A percentile compares a stretch with the other conserved stretches of the same genome.
Conservation (phyloP, 2,888 invertebrate species). For the Serripes groenlandicus region DNA sequence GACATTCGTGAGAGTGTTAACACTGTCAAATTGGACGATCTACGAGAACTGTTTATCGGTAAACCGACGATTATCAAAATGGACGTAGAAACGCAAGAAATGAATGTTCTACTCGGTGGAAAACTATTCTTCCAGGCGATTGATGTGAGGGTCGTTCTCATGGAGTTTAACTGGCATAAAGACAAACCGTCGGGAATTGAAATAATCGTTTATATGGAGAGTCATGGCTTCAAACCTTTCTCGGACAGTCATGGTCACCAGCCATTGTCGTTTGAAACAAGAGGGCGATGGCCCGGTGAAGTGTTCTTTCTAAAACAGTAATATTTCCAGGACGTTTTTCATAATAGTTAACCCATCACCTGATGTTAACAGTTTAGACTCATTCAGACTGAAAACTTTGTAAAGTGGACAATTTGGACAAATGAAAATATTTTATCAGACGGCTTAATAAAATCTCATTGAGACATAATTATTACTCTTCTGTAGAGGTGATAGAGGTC, state of each 20-base stretch:
- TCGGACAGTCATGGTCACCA: background rate
- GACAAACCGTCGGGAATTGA: background rate
- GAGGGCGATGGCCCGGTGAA: constrained; percentile 7
- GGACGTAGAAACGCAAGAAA: constrained; percentile 22
- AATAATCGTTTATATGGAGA: constrained; percentile 19
- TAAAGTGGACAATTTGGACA: too few species aligned
- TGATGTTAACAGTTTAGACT: too few species aligned
- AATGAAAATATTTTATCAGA: too few species aligned
- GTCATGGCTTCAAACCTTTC: constrained; percentile 17
- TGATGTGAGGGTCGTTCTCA: constrained; percentile 11
- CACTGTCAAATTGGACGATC: constrained; percentile 27
- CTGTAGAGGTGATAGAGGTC: too few species aligned
- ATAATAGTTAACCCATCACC: too few species aligned
- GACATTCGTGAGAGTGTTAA: background rate
- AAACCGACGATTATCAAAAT: constrained; percentile 17
- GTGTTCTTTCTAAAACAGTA: constrained; percentile 20
- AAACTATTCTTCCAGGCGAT: constrained; percentile 19
- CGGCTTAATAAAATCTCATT: too few species aligned
- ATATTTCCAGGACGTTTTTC: background rate
- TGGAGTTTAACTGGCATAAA: constrained; percentile 24
- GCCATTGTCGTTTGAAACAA: background rate
- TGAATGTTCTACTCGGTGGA: constrained; percentile 11
- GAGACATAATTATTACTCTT: too few species aligned
- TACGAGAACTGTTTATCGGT: constrained; percentile 11
- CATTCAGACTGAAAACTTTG: too few species aligned